phyloP scores from a whole-genome alignment of 2,888 invertebrate genomes.

The Drosophila tripunctata region DNA sequence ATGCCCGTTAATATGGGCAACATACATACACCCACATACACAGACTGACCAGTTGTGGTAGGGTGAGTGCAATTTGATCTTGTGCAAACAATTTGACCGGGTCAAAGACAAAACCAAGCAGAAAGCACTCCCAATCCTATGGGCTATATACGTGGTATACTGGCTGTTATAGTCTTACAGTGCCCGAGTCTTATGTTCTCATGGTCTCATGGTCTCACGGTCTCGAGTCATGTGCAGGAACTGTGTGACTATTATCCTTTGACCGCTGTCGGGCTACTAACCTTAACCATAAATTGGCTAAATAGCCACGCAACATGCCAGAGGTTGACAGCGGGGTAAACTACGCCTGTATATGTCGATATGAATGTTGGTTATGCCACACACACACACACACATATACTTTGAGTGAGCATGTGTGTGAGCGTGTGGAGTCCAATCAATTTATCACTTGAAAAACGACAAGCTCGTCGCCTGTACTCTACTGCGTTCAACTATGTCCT shows the following conservation, averaged over 20 bases:
- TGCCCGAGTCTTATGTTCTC: constrained; percentile 1
- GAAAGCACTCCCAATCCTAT: constrained; percentile 33
- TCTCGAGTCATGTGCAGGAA: constrained; percentile 30
- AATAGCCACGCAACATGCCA: constrained; percentile 71
- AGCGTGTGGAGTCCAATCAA: constrained; percentile 66
- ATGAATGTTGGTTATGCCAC: constrained; percentile 46
- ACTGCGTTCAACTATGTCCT: no score
- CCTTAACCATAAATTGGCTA: constrained; percentile 81
- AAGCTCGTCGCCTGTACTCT: constrained; percentile 51
- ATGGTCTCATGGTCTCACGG: neutral
- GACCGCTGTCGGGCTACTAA: constrained; percentile 67
- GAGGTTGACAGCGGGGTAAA: constrained; percentile 63
- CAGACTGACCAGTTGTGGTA: neutral
- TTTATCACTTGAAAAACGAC: constrained; percentile 79
- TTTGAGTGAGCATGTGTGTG: constrained; percentile 13
- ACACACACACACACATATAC: constrained; percentile 9
- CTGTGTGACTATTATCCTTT: constrained; percentile 78
- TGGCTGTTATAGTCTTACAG: constrained; percentile 14
- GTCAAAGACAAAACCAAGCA: constrained; percentile 63
- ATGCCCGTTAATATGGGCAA: constrained; percentile 60
- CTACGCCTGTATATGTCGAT: constrained; percentile 54
- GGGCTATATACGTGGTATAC: constrained; percentile 24
- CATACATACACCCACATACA: neutral
- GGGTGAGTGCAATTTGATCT: constrained; percentile 71
- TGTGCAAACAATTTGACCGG: constrained; percentile 71